Percentiles rank a stretch among this genome's conserved stretches.
These are phyloP conservation scores for Steatornis caripensis DNA, from an alignment of 2,113 vertebrate species.

Conservation along the genomic window DNA sequence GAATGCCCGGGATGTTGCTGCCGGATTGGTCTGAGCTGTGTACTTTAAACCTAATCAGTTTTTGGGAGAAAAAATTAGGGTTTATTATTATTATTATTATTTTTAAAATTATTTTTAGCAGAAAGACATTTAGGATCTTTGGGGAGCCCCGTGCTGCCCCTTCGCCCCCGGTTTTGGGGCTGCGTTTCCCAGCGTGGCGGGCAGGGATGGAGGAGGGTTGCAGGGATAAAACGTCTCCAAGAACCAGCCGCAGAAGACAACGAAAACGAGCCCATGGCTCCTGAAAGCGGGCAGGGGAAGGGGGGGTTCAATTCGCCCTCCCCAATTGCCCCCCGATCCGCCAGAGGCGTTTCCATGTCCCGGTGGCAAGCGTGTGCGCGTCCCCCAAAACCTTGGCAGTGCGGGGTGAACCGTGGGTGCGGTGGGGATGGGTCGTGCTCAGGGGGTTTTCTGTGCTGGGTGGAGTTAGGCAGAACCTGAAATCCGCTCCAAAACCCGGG, in stretches of 20 bases:
- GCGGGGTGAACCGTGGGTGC: rapidly evolving
- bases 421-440: rapidly evolving
- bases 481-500: neutral
- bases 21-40: constrained; percentile 59
- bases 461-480: neutral
- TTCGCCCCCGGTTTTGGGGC: neutral
- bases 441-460: neutral
- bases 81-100: no score
- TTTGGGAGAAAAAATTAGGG: constrained; percentile 24
- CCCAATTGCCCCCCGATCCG: rapidly evolving
- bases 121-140: neutral
- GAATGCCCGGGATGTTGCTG: constrained; percentile 70
- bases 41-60: constrained; percentile 69
- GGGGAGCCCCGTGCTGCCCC: neutral
- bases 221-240: neutral
- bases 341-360: neutral
- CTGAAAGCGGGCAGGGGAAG: neutral
- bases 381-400: neutral
- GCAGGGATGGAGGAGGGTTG: neutral
- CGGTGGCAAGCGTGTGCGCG: rapidly evolving
- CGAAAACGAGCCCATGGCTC: neutral
- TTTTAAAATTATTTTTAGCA: constrained; percentile 8
- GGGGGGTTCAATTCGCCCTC: rapidly evolving
- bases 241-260: neutral
- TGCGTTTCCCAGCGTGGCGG: rapidly evolving